Percentiles rank a stretch among this genome's conserved stretches.
Conservation (phyloP, 2,113 vertebrate species). For the Oreocharis arfaki region DNA sequence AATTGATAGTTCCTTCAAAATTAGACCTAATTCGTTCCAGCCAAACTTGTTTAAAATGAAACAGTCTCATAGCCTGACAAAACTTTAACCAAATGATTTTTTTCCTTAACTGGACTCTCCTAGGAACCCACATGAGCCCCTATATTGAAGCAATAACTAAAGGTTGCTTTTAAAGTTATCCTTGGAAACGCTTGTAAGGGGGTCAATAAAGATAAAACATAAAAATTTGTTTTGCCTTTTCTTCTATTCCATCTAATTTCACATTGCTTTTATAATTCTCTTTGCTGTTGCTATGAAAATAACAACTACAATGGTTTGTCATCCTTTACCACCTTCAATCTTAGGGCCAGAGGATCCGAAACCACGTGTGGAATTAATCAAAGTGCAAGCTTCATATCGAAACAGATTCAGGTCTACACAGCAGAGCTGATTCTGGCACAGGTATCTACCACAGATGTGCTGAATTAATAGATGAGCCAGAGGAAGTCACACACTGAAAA, state of each 20-base stretch:
- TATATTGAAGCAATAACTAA: not conserved
- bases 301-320: not conserved
- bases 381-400: not conserved
- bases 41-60: not conserved
- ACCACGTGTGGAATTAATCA: not conserved
- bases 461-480: not conserved
- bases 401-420: not conserved
- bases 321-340: not conserved
- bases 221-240: not conserved
- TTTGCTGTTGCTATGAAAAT: not conserved
- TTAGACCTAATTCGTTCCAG: not conserved
- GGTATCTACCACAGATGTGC: not conserved
- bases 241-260: not conserved
- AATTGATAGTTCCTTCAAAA: not conserved
- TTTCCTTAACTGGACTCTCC: not conserved
- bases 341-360: not conserved
- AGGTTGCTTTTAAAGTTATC: not conserved
- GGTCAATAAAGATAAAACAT: not conserved
- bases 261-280: not conserved
- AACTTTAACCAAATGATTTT: not conserved
- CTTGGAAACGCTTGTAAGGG: not conserved
- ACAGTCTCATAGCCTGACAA: not conserved
- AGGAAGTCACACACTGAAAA: not conserved
- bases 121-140: not conserved
- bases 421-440: not conserved